A percentile compares a stretch with the other conserved stretches of the same genome.
These are phyloP conservation scores for Catalaphyllia jardinei DNA, from an alignment of 64 coral and sea anemone genomes.

Conservation along the genomic window DNA sequence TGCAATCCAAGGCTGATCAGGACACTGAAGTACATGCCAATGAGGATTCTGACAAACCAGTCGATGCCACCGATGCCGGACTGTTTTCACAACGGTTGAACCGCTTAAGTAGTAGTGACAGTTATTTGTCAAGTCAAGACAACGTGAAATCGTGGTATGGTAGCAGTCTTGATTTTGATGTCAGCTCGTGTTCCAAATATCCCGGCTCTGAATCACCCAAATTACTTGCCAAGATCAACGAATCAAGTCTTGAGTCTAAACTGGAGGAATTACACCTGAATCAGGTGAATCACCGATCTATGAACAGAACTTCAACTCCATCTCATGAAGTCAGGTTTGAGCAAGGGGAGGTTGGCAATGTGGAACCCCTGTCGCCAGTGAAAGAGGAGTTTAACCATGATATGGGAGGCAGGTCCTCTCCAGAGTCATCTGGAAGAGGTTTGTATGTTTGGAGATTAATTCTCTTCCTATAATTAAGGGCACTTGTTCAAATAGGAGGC, in stretches of 20 bases:
- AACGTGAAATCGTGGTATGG: slow-evolving; percentile 76
- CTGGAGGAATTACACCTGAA: slow-evolving; percentile 26
- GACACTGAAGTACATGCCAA: slow-evolving; percentile 37
- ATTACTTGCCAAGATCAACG: slow-evolving; percentile 56
- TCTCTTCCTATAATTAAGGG: no score
- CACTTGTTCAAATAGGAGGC: no score
- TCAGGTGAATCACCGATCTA: slow-evolving; percentile 39
- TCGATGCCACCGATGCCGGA: not conserved
- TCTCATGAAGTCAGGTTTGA: slow-evolving; percentile 43
- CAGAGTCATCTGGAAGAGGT: slow-evolving; percentile 73
- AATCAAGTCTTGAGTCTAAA: slow-evolving; percentile 68
- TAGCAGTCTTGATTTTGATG: slow-evolving; percentile 72
- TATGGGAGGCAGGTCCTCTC: slow-evolving; percentile 86
- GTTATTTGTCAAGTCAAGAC: slow-evolving; percentile 39
- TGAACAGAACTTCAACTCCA: slow-evolving; percentile 50
- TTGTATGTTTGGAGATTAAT: not conserved
- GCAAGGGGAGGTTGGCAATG: slow-evolving; percentile 17
- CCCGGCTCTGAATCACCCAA: slow-evolving; percentile 38
- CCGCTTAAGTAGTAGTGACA: slow-evolving; percentile 33
- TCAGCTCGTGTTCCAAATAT: slow-evolving; percentile 28
- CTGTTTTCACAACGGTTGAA: not conserved
- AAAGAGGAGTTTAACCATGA: slow-evolving; percentile 65
- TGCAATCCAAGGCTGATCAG: slow-evolving; percentile 40
- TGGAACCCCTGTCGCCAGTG: slow-evolving; percentile 42
- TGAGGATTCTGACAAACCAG: slow-evolving; percentile 25